phyloP scores from a whole-genome alignment of 2,888 invertebrate genomes.

The Apamea crenata region DNA sequence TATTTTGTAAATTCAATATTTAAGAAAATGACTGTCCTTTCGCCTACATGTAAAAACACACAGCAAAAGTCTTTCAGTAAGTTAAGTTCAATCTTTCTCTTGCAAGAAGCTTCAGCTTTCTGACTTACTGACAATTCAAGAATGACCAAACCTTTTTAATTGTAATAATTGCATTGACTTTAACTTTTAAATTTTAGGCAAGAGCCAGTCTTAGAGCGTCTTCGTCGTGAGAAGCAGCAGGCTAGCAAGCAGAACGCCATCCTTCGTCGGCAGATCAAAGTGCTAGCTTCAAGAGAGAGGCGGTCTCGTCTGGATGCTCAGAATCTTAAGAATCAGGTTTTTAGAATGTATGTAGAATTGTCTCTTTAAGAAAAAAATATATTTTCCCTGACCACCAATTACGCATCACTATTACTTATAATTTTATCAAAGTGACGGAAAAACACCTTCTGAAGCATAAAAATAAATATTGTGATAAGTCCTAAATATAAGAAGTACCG shows the following conservation, averaged over 20 bases:
- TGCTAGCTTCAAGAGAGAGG: conserved; percentile 84
- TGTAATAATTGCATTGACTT: no score
- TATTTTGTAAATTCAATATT: no score
- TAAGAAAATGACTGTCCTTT: no score
- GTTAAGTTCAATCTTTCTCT: neutral
- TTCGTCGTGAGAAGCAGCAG: conserved; percentile 86
- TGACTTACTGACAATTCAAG: neutral
- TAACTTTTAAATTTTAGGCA: conserved; percentile 73
- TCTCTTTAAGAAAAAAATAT: neutral
- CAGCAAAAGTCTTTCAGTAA: no score
- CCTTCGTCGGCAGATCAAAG: conserved; percentile 86
- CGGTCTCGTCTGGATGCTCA: conserved; percentile 86
- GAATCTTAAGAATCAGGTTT: conserved; percentile 86
- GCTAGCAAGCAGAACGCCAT: conserved; percentile 85
- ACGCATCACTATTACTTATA: no score
- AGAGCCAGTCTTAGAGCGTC: conserved; percentile 85
- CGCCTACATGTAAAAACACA: no score
- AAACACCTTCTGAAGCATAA: neutral
- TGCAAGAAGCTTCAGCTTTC: neutral
- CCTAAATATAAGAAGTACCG: neutral
- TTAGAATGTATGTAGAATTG: conserved; percentile 80
- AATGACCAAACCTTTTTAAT: neutral
- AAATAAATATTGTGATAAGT: neutral
- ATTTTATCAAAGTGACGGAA: neutral
- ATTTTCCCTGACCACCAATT: no score